A percentile compares a stretch with the other conserved stretches of the same genome.
phyloP scores from a whole-genome alignment of 2,797 vertebrate genomes.

The Glyptemys insculpta region DNA sequence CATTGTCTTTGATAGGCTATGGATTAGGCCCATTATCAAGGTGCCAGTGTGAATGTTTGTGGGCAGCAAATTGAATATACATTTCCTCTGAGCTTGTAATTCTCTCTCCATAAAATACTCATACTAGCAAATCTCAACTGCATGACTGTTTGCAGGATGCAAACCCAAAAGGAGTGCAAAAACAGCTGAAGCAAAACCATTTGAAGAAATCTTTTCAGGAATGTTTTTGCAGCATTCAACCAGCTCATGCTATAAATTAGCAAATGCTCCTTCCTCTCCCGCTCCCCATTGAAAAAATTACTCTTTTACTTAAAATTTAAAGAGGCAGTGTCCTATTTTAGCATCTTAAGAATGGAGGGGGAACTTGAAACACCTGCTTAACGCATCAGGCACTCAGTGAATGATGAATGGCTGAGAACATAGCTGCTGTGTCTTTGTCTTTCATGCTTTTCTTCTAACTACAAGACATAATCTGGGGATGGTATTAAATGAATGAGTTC shows the following conservation, averaged over 20 bases:
- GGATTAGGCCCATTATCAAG: neutral
- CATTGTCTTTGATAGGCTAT: rapidly evolving
- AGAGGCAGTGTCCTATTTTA: constrained; percentile 24
- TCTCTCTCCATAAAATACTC: neutral
- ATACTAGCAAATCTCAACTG: neutral
- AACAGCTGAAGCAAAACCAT: neutral
- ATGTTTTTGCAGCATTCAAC: neutral
- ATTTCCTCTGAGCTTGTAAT: neutral
- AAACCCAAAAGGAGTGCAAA: neutral
- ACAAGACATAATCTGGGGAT: constrained; percentile 32
- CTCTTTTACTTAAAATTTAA: neutral
- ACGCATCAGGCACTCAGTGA: neutral
- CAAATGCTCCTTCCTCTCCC: neutral
- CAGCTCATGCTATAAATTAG: constrained; percentile 14
- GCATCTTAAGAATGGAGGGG: constrained; percentile 49
- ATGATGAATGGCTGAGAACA: constrained; percentile 3
- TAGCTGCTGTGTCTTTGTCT: constrained; percentile 55
- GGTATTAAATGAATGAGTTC: constrained; percentile 63
- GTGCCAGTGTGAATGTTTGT: neutral
- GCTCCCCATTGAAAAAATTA: neutral
- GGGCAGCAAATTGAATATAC: neutral
- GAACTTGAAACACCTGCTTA: constrained; percentile 56
- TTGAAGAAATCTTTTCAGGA: neutral
- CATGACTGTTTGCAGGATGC: neutral
- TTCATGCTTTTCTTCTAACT: constrained; percentile 57